Evolutionary conservation across 2,797 vertebrate species (phyloP).

Genomic region (Platyrinchus mystaceus): DNA sequence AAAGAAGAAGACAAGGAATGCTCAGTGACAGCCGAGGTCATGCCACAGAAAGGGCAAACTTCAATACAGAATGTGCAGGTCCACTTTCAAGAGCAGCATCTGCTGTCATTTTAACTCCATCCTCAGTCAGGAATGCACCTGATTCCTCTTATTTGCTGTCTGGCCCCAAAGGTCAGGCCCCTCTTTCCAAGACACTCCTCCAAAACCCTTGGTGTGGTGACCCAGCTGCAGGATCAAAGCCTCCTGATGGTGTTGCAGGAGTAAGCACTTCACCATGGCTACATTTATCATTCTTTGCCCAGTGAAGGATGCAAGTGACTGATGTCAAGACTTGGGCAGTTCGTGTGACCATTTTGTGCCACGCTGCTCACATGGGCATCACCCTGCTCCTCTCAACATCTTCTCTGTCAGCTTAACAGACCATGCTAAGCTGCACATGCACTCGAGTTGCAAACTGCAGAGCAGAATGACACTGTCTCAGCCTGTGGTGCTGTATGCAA

Average conservation of each 20-base stretch:
- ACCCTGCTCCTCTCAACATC: neutral
- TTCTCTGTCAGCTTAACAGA: neutral
- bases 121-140: neutral
- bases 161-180: neutral
- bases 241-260: neutral
- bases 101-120: neutral
- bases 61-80: neutral
- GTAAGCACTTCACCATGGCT: neutral
- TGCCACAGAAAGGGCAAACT: neutral
- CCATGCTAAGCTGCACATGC: neutral
- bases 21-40: neutral
- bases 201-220: neutral
- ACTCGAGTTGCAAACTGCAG: neutral
- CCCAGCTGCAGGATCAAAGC: neutral
- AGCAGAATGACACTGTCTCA: neutral
- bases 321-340: neutral
- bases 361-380: rapidly evolving
- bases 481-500: neutral
- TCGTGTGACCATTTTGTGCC: neutral
- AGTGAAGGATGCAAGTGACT: neutral
- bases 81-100: neutral
- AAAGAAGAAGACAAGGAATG: neutral
- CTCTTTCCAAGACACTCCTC: neutral
- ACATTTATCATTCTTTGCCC: neutral
- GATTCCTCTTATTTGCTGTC: neutral